Conservation (phyloP, 2,888 invertebrate genomes). For the Sialis fuliginosa region DNA sequence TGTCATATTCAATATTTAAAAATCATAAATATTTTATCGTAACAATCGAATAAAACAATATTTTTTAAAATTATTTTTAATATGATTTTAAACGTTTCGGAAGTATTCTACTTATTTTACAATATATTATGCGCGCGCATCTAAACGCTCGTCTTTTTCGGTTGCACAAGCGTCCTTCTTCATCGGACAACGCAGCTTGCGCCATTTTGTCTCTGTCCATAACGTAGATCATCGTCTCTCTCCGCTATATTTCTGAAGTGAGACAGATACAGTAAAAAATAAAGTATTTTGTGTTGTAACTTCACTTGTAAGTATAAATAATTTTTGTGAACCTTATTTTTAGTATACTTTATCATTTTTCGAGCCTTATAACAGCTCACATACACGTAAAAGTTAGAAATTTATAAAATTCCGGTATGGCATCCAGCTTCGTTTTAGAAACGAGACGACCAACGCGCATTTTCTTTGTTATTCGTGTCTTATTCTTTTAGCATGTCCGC, state of each 20-base stretch:
- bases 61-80: background rate
- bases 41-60: background rate
- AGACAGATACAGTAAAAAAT: slow-evolving; percentile 4
- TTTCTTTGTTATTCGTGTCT: slow-evolving; percentile 7
- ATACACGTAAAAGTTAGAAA: background rate
- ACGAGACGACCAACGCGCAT: slow-evolving; percentile 4
- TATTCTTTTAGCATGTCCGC: slow-evolving; percentile 6
- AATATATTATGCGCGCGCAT: background rate
- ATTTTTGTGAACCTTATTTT: background rate
- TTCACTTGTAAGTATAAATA: background rate
- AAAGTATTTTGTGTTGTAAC: background rate
- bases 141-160: background rate
- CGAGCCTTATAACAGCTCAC: background rate
- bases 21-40: background rate
- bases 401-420: slow-evolving; percentile 2
- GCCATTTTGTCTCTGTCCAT: slow-evolving; percentile 6
- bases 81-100: background rate
- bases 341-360: background rate
- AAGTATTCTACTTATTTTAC: background rate
- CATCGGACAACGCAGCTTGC: slow-evolving; percentile 2
- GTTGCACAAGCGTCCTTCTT: slow-evolving; percentile 5
- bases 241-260: slow-evolving; percentile 7
- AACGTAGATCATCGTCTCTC: slow-evolving; percentile 5
- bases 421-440: slow-evolving; percentile 3
- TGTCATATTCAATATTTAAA: too few species aligned